A percentile compares a stretch with the other conserved stretches of the same genome.
Conservation (phyloP, 2,888 invertebrate species). For the Endotricha flammealis region DNA sequence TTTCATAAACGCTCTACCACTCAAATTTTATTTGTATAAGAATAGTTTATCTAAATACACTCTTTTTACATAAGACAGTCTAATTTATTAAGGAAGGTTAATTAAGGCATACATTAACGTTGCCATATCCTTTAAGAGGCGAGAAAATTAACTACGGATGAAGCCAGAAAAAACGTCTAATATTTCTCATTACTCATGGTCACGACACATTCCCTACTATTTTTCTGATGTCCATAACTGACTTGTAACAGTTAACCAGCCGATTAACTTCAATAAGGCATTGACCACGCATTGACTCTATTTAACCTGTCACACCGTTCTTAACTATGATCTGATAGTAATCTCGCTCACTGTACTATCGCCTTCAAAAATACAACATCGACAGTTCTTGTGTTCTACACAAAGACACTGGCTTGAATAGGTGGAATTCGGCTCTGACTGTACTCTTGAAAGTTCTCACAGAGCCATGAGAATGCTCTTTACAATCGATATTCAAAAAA, state of each 20-base stretch:
- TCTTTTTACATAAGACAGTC: too few relatives aligned
- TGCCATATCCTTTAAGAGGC: too few relatives aligned
- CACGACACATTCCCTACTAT: background rate
- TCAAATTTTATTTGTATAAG: too few relatives aligned
- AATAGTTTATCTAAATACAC: too few relatives aligned
- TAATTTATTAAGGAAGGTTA: too few relatives aligned
- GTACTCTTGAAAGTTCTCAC: constrained; percentile 69
- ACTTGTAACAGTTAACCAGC: constrained; percentile 28
- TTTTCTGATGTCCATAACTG: constrained; percentile 20
- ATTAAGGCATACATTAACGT: too few relatives aligned
- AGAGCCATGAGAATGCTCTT: constrained; percentile 73
- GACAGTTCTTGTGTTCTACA: constrained; percentile 28
- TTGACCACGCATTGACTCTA: constrained; percentile 33
- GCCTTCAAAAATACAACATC: constrained; percentile 10
- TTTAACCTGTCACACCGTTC: constrained; percentile 34
- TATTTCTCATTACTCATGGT: background rate
- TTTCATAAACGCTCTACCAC: too few relatives aligned
- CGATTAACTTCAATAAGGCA: constrained; percentile 39
- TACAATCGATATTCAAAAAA: constrained; percentile 77
- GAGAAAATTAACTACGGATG: too few relatives aligned
- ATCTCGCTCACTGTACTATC: constrained; percentile 23
- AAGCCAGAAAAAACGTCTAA: too few relatives aligned
- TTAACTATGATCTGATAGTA: constrained; percentile 33
- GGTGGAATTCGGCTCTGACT: constrained; percentile 61
- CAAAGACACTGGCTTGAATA: constrained; percentile 54